Evolutionary conservation across 2,888 invertebrate species (phyloP).

Genomic region (Trachelus stipa): DNA sequence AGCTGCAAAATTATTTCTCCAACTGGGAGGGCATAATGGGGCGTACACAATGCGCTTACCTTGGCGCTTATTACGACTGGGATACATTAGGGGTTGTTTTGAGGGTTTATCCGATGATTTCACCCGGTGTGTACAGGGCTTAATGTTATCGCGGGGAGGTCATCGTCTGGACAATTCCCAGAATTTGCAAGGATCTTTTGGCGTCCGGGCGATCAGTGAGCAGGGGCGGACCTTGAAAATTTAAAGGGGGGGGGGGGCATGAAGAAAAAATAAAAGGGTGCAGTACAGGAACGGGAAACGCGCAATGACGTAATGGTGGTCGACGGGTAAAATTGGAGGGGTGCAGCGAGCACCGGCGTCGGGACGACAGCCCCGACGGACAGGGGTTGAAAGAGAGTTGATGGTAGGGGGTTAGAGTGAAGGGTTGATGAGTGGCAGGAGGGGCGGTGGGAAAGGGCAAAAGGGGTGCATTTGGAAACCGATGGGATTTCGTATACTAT

Average conservation of each 20-base stretch:
- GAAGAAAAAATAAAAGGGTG: neutral
- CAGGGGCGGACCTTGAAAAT: neutral
- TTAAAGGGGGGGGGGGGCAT: neutral
- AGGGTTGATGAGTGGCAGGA: neutral
- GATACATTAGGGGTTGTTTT: neutral
- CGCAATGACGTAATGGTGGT: conserved; percentile 1
- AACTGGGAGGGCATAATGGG: neutral
- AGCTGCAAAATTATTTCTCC: neutral
- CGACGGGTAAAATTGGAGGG: neutral
- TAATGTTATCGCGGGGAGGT: neutral
- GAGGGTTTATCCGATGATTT: too few species aligned
- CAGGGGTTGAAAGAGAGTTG: neutral
- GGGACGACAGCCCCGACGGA: conserved; percentile 2
- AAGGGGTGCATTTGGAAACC: neutral
- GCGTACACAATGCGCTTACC: neutral
- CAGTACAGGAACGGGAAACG: neutral
- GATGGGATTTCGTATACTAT: neutral
- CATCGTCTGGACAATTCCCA: neutral
- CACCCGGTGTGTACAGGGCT: neutral
- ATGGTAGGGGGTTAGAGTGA: neutral
- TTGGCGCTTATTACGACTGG: neutral
- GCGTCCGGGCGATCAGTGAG: neutral
- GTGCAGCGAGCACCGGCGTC: neutral
- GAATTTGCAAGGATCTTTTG: neutral
- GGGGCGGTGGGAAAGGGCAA: neutral